These are phyloP conservation scores for Drosophila falleni DNA, from an alignment of 2,888 invertebrate genomes.

Conservation along the genomic window DNA sequence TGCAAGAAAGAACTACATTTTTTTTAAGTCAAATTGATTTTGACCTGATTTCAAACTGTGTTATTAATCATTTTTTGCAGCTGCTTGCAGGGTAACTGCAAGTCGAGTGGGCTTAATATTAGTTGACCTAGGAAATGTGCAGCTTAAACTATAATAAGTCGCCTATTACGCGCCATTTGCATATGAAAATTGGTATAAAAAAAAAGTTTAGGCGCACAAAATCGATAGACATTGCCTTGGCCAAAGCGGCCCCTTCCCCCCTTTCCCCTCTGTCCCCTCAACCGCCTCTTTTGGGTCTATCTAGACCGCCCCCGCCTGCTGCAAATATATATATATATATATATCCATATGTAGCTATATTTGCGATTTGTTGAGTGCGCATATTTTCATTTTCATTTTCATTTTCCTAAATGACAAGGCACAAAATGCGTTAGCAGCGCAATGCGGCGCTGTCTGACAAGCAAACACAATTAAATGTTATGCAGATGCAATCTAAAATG, in stretches of 20 bases:
- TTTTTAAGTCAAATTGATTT: not conserved
- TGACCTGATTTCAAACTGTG: not conserved
- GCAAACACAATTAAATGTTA: constrained; percentile 83
- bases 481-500: constrained; percentile 84
- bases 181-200: constrained; percentile 53
- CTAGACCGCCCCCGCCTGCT: constrained; percentile 1
- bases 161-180: constrained; percentile 65
- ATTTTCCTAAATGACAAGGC: constrained; percentile 76
- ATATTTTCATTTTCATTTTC: constrained; percentile 42
- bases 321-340: not conserved
- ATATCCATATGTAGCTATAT: not conserved
- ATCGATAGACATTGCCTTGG: constrained; percentile 54
- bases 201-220: constrained; percentile 47
- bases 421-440: constrained; percentile 72
- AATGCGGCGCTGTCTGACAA: constrained; percentile 61
- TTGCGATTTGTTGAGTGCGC: constrained; percentile 46
- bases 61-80: not conserved
- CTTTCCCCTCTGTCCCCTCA: too few species aligned
- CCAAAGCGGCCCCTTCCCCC: not conserved
- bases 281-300: not conserved
- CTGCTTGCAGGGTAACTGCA: constrained; percentile 9
- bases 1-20: not conserved
- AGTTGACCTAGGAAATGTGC: constrained; percentile 16
- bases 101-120: not conserved
- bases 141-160: constrained; percentile 56